A percentile compares a stretch with the other conserved stretches of the same genome.
These are phyloP conservation scores for Lytechinus variegatus DNA, from an alignment of 35 echinoderm and acorn worm genomes.

Conservation along the genomic window DNA sequence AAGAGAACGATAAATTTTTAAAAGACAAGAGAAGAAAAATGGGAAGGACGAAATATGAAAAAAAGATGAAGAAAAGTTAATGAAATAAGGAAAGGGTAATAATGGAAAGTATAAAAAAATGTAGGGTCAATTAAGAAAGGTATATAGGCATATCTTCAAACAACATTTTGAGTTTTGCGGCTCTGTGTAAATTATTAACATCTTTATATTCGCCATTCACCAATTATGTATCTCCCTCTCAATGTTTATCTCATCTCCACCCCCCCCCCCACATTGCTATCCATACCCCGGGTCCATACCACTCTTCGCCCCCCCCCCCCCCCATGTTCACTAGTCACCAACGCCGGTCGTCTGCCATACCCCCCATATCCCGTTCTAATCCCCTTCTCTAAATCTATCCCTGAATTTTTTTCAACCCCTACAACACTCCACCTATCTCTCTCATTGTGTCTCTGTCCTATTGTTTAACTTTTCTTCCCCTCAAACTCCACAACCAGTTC, in stretches of 20 bases:
- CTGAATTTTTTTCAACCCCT: not conserved
- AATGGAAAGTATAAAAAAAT: too few species aligned
- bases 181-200: too few species aligned
- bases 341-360: not conserved
- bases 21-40: too few species aligned
- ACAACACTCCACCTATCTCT: not conserved
- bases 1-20: too few species aligned
- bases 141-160: too few species aligned
- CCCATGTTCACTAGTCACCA: not conserved
- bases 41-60: too few species aligned
- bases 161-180: too few species aligned
- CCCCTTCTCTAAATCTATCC: not conserved
- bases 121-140: too few species aligned
- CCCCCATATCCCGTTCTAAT: not conserved
- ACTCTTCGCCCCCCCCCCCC: not conserved
- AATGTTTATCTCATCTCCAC: not conserved
- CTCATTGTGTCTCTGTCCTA: not conserved
- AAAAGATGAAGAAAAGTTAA: too few species aligned
- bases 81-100: too few species aligned
- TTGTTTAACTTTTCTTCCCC: not conserved
- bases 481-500: not conserved
- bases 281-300: not conserved
- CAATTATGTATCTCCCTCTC: too few species aligned
- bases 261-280: not conserved
- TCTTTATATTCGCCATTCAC: too few species aligned